phyloP scores from a whole-genome alignment of 2,888 invertebrate species.

The Brenthis daphne region DNA sequence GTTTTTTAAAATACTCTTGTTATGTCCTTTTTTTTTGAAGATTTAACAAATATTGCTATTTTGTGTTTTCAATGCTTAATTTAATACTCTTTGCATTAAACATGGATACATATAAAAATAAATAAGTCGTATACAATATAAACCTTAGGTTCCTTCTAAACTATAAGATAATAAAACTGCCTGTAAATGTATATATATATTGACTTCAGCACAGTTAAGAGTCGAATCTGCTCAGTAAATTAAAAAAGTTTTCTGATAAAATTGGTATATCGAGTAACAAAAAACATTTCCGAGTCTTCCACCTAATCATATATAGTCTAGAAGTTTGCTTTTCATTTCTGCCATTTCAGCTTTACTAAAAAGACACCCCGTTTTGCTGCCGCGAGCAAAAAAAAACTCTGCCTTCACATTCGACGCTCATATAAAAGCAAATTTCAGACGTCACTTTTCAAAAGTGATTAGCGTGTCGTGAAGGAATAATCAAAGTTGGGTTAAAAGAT shows the following conservation, averaged over 20 bases:
- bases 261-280: conserved; percentile 21
- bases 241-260: conserved; percentile 24
- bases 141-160: neutral
- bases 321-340: conserved; percentile 41
- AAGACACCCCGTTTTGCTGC: conserved; percentile 47
- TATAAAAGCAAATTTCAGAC: conserved; percentile 37
- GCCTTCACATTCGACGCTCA: conserved; percentile 34
- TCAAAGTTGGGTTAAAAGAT: conserved; percentile 26
- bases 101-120: neutral
- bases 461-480: conserved; percentile 19
- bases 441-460: conserved; percentile 33
- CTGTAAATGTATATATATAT: neutral
- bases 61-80: conserved; percentile 11
- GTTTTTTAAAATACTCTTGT: conserved; percentile 63
- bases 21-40: conserved; percentile 56
- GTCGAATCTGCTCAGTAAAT: conserved; percentile 13
- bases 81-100: neutral
- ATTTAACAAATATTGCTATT: conserved; percentile 50
- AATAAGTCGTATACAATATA: neutral
- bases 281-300: conserved; percentile 25
- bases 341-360: conserved; percentile 54
- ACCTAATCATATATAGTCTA: conserved; percentile 34
- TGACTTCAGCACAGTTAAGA: conserved; percentile 8
- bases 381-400: conserved; percentile 36
- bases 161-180: conserved; percentile 43